Conservation (phyloP, 2,113 vertebrate species). For the Xenopus borealis region DNA sequence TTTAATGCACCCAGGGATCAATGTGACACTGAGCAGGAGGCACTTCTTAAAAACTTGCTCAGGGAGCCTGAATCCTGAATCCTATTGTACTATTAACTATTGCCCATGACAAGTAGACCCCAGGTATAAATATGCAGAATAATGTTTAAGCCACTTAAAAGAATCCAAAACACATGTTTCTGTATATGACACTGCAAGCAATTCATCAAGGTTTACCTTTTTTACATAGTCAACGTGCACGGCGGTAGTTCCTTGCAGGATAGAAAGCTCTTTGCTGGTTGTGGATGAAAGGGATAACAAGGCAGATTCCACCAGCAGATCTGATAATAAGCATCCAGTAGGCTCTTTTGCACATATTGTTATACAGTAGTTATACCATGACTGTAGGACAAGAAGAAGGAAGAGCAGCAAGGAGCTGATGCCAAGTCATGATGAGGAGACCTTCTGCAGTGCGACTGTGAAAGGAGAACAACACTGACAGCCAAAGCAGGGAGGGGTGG, state of each 20-base stretch:
- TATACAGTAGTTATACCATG: not conserved
- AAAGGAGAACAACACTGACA: not conserved
- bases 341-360: not conserved
- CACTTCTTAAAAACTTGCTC: too few relatives aligned
- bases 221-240: not conserved
- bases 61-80: too few relatives aligned
- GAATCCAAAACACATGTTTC: too few relatives aligned
- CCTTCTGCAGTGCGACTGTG: constrained; percentile 3
- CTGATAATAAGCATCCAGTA: not conserved
- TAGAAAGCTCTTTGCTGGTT: not conserved
- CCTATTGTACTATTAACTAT: too few relatives aligned
- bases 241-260: not conserved
- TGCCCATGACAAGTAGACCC: too few relatives aligned
- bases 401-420: not conserved
- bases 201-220: not conserved
- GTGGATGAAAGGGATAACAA: not conserved
- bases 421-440: not conserved
- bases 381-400: not conserved
- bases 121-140: too few relatives aligned
- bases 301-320: not conserved
- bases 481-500: not conserved
- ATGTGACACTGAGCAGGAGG: too few relatives aligned
- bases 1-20: too few relatives aligned
- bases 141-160: too few relatives aligned
- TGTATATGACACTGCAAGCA: too few relatives aligned